A percentile compares a stretch with the other conserved stretches of the same genome.
Evolutionary conservation across 1,140 invertebrate species (phyloP).

Genomic region (Drosophila saltans): DNA sequence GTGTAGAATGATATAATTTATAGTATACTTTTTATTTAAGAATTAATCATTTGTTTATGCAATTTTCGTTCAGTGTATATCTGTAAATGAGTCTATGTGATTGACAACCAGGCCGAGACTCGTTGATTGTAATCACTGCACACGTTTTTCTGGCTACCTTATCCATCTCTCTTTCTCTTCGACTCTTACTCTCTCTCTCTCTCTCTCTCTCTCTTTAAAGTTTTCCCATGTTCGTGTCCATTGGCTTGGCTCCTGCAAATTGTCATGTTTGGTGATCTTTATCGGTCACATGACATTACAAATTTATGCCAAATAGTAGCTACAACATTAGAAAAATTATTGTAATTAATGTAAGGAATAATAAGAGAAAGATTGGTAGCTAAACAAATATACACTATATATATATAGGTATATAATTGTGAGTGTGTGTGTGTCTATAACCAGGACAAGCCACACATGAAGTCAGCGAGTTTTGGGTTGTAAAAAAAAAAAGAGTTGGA

Average conservation of each 20-base stretch:
- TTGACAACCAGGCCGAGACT: constrained; percentile 65
- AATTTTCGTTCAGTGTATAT: constrained; percentile 24
- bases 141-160: constrained; percentile 63
- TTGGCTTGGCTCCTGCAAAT: constrained; percentile 59
- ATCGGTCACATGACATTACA: constrained; percentile 74
- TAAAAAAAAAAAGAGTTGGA: constrained; percentile 1
- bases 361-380: constrained; percentile 27
- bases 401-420: not conserved
- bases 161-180: constrained; percentile 11
- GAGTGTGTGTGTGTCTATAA: not conserved
- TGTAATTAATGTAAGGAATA: constrained; percentile 58
- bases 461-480: not conserved
- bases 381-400: not conserved
- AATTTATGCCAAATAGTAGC: constrained; percentile 59
- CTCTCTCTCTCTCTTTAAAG: not conserved
- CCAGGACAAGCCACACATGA: constrained; percentile 40
- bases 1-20: too few species aligned
- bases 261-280: constrained; percentile 69
- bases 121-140: constrained; percentile 63
- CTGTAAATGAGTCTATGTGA: constrained; percentile 42
- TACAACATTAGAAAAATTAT: constrained; percentile 77
- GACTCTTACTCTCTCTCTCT: not conserved
- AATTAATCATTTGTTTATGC: too few species aligned
- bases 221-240: constrained; percentile 63
- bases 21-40: too few species aligned